Evolutionary conservation across 2,888 invertebrate species (phyloP), one percentile per base, ranked within the genome.

Genomic region (Oscheius onirici): DNA sequence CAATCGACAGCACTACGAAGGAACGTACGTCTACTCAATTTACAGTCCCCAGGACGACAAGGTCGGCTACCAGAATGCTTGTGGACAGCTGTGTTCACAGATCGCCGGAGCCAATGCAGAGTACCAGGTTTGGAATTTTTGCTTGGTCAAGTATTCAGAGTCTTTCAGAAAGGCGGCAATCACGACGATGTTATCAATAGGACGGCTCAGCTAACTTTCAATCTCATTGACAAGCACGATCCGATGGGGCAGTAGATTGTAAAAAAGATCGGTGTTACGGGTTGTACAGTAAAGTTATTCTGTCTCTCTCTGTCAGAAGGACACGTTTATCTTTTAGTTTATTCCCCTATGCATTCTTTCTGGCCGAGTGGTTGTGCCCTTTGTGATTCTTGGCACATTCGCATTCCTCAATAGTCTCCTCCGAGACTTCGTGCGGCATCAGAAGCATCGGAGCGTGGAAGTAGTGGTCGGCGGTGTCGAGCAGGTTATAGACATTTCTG

Each of bases 41-140:
- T 86, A 80, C 57, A 82, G 81, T 22, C 75, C 74, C 6, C 72
- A 72, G 13, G 85, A 85, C 57, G 84, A 86, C 43, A 86, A 85
- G 69, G 84, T 86, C n/a, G 84, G 86, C 17, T 77, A 77, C 49
- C 57, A 69, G 24, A 80, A 78, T 22, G 73, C 80, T 3, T 86
- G 86, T 63, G 86, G 86, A 10, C 77, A 78, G 54, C 55, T 83
- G 20, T 75, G 81, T 8, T 80, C 82, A n/a, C 72, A 72, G 17
- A 83, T 86, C 22, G 74, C 46, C 10, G 86, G 84, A 1, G 72
- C 81, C 10, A 73, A 84, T 61, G 67, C 26, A 1, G 82, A 79
- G 24, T 82, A 77, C 49, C 69, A 74, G 73, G 84, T 81, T 24
- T 28, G 60, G 13, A 13, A 46, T 10, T 5, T 17, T 15, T 46